Conservation (phyloP, 2,113 vertebrate genomes). For the Hucho hucho region DNA sequence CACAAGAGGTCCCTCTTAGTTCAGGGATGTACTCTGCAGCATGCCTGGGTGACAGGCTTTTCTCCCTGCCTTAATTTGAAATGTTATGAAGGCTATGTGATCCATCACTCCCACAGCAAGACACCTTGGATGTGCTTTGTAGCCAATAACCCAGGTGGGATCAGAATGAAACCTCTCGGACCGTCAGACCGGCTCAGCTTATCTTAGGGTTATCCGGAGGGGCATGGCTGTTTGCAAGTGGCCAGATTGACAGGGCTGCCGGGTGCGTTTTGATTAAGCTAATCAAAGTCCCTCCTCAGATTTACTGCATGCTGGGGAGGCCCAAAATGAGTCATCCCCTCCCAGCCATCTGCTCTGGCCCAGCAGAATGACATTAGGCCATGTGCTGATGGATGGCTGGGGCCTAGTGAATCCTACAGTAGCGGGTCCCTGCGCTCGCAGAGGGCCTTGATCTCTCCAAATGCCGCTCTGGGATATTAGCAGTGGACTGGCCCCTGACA, state of each 20-base stretch:
- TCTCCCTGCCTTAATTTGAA: too few species aligned
- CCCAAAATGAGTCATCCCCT: slow-evolving; percentile 58
- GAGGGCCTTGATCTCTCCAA: slow-evolving; percentile 43
- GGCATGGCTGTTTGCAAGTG: slow-evolving; percentile 22
- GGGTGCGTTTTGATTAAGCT: slow-evolving; percentile 32
- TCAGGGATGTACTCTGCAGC: too few species aligned
- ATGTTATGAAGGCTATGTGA: not conserved
- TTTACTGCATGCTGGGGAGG: slow-evolving; percentile 53
- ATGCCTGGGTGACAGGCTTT: slow-evolving; percentile 10
- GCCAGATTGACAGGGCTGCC: slow-evolving; percentile 31
- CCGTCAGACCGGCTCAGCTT: not conserved
- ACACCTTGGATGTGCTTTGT: not conserved
- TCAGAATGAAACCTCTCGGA: slow-evolving; percentile 15
- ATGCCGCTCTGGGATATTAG: slow-evolving; percentile 42
- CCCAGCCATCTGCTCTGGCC: slow-evolving; percentile 62
- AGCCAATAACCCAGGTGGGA: slow-evolving; percentile 28
- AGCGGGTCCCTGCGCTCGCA: slow-evolving; percentile 37
- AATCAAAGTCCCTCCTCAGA: slow-evolving; percentile 49
- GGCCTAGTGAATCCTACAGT: slow-evolving; percentile 35
- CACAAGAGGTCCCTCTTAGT: slow-evolving; percentile 68
- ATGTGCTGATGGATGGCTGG: slow-evolving; percentile 64
- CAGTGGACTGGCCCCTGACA: slow-evolving; percentile 4
- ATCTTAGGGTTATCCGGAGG: slow-evolving; percentile 31
- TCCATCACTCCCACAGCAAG: not conserved
- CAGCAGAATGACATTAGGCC: slow-evolving; percentile 64